Conservation (phyloP, 35 echinoderm and acorn worm genomes). For the Antedon bifida region DNA sequence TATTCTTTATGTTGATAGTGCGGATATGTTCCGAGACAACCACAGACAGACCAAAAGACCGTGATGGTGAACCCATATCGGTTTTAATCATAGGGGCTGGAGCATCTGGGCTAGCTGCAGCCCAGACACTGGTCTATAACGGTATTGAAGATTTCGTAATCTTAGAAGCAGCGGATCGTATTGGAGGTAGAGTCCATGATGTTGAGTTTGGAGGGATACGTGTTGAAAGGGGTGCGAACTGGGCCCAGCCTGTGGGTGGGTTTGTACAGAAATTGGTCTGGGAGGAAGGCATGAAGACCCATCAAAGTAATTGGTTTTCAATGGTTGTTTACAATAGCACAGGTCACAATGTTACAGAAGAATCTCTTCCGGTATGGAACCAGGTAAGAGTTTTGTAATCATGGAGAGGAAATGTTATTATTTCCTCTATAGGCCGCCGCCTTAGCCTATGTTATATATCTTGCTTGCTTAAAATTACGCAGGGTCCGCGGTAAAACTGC, state of each 20-base stretch:
- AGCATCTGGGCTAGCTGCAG: background rate
- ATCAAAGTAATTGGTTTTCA: background rate
- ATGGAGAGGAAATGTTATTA: too few relatives aligned
- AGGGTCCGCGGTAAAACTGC: too few relatives aligned
- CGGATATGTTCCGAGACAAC: too few relatives aligned
- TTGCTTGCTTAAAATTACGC: too few relatives aligned
- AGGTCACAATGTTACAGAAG: background rate
- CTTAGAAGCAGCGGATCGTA: slow-evolving; percentile 10
- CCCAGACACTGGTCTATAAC: background rate
- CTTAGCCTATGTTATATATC: too few relatives aligned
- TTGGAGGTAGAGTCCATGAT: slow-evolving; percentile 30
- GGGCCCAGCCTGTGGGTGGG: slow-evolving; percentile 16
- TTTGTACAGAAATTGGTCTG: background rate
- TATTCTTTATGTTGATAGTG: too few relatives aligned
- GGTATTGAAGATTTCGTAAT: slow-evolving; percentile 32
- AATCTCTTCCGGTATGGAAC: background rate
- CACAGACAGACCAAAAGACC: background rate
- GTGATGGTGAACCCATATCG: background rate
- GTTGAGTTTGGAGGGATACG: slow-evolving; percentile 29
- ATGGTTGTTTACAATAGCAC: background rate
- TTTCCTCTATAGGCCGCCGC: too few relatives aligned
- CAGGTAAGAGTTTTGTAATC: too few relatives aligned
- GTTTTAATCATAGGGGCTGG: background rate
- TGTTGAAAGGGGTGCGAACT: slow-evolving; percentile 24
- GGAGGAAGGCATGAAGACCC: background rate